phyloP scores from a whole-genome alignment of 2,888 invertebrate genomes.

The Drosophila paranaensis region DNA sequence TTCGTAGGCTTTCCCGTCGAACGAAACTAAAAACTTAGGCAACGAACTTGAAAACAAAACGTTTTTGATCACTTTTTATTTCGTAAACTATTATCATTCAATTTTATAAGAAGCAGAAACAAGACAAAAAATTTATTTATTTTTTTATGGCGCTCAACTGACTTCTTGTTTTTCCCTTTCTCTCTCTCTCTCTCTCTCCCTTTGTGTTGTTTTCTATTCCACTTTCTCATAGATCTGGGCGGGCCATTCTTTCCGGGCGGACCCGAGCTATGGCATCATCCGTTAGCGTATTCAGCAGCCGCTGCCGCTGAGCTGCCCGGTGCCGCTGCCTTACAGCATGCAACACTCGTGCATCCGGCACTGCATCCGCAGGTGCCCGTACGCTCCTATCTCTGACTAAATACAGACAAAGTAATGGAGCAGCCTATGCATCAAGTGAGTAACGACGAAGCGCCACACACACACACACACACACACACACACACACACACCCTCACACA shows the following conservation, averaged over 20 bases:
- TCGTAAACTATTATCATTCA: conserved; percentile 17
- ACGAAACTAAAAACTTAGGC: conserved; percentile 73
- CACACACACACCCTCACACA: neutral
- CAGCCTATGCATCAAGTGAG: conserved; percentile 85
- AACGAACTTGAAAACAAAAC: conserved; percentile 53
- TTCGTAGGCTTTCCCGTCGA: neutral
- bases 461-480: too few relatives aligned
- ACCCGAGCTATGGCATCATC: conserved; percentile 97
- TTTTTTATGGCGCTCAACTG: conserved; percentile 31
- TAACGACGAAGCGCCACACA: conserved; percentile 35
- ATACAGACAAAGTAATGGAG: conserved; percentile 87
- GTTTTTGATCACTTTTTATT: conserved; percentile 19
- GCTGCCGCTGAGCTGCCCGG: conserved; percentile 93
- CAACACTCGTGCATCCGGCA: conserved; percentile 97
- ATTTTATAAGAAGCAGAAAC: conserved; percentile 3
- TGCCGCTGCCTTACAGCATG: conserved; percentile 92
- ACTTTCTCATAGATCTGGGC: conserved; percentile 91
- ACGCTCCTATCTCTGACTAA: conserved; percentile 98
- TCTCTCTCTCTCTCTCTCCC: conserved; percentile 26
- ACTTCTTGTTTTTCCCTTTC: conserved; percentile 27
- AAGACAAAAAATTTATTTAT: too few relatives aligned
- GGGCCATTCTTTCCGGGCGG: conserved; percentile 98
- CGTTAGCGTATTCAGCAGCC: conserved; percentile 91
- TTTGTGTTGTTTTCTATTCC: conserved; percentile 30
- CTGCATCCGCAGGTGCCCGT: conserved; percentile 99